Evolutionary conservation across 2,797 vertebrate genomes (phyloP), one percentile per base, ranked within the genome.

Genomic region (Tenualosa ilisha): DNA sequence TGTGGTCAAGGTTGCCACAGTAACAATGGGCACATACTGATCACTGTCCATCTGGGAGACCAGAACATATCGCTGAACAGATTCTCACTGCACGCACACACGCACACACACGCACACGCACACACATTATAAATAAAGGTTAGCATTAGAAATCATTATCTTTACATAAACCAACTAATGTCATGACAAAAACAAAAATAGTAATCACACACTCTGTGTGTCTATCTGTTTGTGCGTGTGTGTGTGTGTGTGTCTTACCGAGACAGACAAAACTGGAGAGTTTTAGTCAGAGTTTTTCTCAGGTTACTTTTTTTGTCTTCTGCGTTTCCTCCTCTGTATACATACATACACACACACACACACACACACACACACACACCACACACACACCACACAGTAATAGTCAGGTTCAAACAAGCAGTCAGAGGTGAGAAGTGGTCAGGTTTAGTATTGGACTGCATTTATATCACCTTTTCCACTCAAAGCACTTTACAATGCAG

Each of bases 1-100:
- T 94, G 89, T 97, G 96, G 94, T 99, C 97, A 3, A 99, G 96
- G 89, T 97, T 90, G 97, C 97, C 92, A 99, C 95, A 13, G 97
- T 98, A 86, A 96, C 93, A 89, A 99, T 97, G 94, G 97, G 94
- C 91, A 99, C 93, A 86, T 98, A 99, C 93, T 98, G 98, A 95
- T 99, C 97, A 83, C 96, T 96, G 92, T 99, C 98, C 98, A 99
- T 99, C 94, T 99, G 98, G 82, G 97, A 98, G 89, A 96, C 96
- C 90, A 99, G 97, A 93, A 99, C 93, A 98, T 97, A 93, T 99
- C 98, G 54, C 93, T 97, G 92, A 96, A 94, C 24, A 99, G 96
- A 91, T 98, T 96, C 93, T 98, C 97, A 92, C 98, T 99, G 93
- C 20, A 22, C 56, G n/a, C n/a, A n/a, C n/a, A n/a, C n/a, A n/a